phyloP scores from a whole-genome alignment of 1,140 invertebrate genomes.

The Amphibalanus amphitrite region DNA sequence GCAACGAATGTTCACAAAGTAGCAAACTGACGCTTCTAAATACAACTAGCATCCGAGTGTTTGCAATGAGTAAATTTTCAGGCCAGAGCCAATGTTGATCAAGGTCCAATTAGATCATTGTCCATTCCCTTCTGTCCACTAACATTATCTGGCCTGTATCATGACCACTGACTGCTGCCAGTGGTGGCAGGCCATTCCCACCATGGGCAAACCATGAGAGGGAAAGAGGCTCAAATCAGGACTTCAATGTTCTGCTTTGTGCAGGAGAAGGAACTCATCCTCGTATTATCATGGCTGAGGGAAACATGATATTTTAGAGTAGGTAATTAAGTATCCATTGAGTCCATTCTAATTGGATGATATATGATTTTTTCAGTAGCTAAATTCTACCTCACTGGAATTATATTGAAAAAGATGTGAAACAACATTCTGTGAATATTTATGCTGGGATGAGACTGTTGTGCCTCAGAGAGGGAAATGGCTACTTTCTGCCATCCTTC shows the following conservation, averaged over 20 bases:
- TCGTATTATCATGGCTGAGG: no score
- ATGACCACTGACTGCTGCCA: background rate
- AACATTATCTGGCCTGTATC: no score
- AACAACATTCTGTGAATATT: background rate
- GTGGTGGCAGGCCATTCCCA: background rate
- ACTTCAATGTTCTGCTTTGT: no score
- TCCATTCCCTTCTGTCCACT: background rate
- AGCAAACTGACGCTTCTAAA: background rate
- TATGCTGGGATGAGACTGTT: background rate
- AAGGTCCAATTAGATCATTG: background rate
- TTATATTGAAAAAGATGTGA: background rate
- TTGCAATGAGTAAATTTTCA: background rate
- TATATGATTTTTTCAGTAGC: background rate
- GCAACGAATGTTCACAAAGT: background rate
- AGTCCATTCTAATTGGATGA: background rate
- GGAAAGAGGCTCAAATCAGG: no score
- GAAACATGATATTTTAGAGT: no score
- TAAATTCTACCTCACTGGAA: background rate
- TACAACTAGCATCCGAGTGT: background rate
- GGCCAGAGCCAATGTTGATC: background rate
- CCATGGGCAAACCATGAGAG: no score
- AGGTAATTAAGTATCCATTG: no score
- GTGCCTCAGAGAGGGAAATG: no score
- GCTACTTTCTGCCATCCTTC: no score
- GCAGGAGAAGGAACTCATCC: no score